Percentiles rank a stretch among this genome's conserved stretches.
These are phyloP conservation scores for Turdus rufiventris DNA, from an alignment of 2,113 vertebrate genomes.

Conservation along the genomic window DNA sequence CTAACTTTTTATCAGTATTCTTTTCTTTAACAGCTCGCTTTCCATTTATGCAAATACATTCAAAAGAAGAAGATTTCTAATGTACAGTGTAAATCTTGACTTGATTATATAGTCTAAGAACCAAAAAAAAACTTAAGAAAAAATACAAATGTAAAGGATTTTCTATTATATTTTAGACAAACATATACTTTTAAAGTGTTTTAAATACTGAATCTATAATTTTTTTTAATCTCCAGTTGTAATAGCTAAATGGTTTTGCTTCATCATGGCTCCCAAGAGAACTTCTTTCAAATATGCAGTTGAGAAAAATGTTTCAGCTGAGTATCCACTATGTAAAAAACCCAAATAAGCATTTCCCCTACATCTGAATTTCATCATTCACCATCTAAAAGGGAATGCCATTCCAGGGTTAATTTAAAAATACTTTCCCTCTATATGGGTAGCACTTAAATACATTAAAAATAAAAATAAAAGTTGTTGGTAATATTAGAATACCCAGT, in stretches of 20 bases:
- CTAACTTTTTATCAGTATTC: slow-evolving; percentile 63
- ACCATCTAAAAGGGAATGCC: slow-evolving; percentile 15
- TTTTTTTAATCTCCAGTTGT: slow-evolving; percentile 57
- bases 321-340: slow-evolving; percentile 41
- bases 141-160: slow-evolving; percentile 67
- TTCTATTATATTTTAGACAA: slow-evolving; percentile 78
- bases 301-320: slow-evolving; percentile 36
- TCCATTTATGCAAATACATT: slow-evolving; percentile 63
- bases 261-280: slow-evolving; percentile 49
- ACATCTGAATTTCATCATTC: slow-evolving; percentile 22
- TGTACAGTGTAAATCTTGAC: slow-evolving; percentile 65
- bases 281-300: slow-evolving; percentile 48
- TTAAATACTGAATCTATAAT: slow-evolving; percentile 70
- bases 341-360: slow-evolving; percentile 7
- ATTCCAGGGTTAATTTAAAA: slow-evolving; percentile 35
- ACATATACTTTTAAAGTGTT: slow-evolving; percentile 73
- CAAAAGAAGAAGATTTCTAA: slow-evolving; percentile 52
- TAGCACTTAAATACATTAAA: slow-evolving; percentile 65
- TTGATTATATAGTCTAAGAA: slow-evolving; percentile 64
- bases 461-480: slow-evolving; percentile 48
- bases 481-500: slow-evolving; percentile 58
- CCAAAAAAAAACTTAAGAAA: slow-evolving; percentile 64
- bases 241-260: slow-evolving; percentile 52
- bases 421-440: slow-evolving; percentile 45
- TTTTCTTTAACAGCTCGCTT: slow-evolving; percentile 54